A percentile compares a stretch with the other conserved stretches of the same genome.
These are phyloP conservation scores for Centropus unirufus DNA, from an alignment of 2,113 vertebrate genomes.

Conservation along the genomic window DNA sequence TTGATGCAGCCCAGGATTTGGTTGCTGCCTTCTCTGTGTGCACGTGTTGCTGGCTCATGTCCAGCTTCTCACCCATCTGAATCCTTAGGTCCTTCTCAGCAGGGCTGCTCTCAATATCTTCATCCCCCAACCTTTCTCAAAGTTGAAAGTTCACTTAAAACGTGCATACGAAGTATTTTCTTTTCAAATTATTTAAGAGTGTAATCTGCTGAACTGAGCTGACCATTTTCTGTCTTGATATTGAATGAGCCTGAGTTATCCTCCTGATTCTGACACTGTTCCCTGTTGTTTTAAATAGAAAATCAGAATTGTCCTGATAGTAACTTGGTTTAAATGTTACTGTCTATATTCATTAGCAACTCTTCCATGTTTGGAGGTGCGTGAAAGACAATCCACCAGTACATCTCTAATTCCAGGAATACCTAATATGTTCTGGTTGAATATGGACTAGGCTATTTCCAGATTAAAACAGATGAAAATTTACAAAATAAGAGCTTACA, in stretches of 20 bases:
- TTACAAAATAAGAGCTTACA: not conserved
- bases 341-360: not conserved
- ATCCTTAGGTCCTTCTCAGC: no score
- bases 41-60: no score
- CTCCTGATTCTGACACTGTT: not conserved
- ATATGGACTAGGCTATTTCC: not conserved
- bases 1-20: no score
- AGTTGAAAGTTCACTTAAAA: not conserved
- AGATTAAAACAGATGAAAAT: slow-evolving; percentile 13
- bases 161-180: not conserved
- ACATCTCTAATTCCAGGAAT: not conserved
- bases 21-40: no score
- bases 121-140: not conserved
- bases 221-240: not conserved
- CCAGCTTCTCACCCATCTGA: no score
- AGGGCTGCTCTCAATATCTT: no score
- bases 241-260: not conserved
- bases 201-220: not conserved
- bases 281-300: not conserved
- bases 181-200: not conserved
- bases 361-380: not conserved
- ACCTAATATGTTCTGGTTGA: slow-evolving; percentile 13
- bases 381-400: not conserved
- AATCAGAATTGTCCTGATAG: not conserved
- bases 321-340: not conserved